These are phyloP conservation scores for Monodelphis domestica DNA, from an alignment of 2,797 vertebrate genomes.

Conservation along the genomic window DNA sequence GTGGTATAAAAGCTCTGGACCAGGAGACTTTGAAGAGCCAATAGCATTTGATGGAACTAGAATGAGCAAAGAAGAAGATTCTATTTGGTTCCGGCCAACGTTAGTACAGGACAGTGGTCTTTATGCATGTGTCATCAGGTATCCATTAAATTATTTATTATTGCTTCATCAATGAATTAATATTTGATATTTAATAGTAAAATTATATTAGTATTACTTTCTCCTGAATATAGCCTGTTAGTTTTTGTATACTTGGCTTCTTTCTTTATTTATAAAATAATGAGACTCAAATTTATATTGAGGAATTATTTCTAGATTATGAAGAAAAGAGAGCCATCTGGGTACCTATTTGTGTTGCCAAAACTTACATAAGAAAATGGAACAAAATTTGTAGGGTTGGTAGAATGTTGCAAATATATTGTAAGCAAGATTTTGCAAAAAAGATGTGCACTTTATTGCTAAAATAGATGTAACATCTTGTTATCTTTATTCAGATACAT, in stretches of 20 bases:
- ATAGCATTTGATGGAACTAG: slow-evolving; percentile 97
- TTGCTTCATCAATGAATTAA: slow-evolving; percentile 41
- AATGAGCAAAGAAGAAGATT: slow-evolving; percentile 99
- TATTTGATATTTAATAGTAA: slow-evolving; percentile 26
- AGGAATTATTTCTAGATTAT: slow-evolving; percentile 70
- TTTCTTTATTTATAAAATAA: slow-evolving; percentile 60
- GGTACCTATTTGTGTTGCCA: slow-evolving; percentile 72
- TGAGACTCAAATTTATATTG: slow-evolving; percentile 66
- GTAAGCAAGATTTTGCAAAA: slow-evolving; percentile 72
- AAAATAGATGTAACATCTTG: slow-evolving; percentile 71
- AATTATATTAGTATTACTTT: slow-evolving; percentile 30
- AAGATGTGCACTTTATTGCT: slow-evolving; percentile 72
- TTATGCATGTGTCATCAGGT: slow-evolving; percentile 98
- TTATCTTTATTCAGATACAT: slow-evolving; percentile 52
- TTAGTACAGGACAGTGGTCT: slow-evolving; percentile 95
- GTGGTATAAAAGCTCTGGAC: slow-evolving; percentile 99
- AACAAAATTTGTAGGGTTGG: slow-evolving; percentile 74
- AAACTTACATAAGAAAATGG: slow-evolving; percentile 71
- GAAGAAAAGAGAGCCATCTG: slow-evolving; percentile 73
- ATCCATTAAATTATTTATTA: slow-evolving; percentile 78
- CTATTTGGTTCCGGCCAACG: slow-evolving; percentile 98
- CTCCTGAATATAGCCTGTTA: slow-evolving; percentile 50
- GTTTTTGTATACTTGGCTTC: slow-evolving; percentile 64
- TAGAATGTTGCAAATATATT: slow-evolving; percentile 76
- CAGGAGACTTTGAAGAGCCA: slow-evolving; percentile 96